Evolutionary conservation across 2,113 vertebrate species (phyloP), one percentile per base, ranked within the genome.

Genomic region (Odobenus rosmarus): DNA sequence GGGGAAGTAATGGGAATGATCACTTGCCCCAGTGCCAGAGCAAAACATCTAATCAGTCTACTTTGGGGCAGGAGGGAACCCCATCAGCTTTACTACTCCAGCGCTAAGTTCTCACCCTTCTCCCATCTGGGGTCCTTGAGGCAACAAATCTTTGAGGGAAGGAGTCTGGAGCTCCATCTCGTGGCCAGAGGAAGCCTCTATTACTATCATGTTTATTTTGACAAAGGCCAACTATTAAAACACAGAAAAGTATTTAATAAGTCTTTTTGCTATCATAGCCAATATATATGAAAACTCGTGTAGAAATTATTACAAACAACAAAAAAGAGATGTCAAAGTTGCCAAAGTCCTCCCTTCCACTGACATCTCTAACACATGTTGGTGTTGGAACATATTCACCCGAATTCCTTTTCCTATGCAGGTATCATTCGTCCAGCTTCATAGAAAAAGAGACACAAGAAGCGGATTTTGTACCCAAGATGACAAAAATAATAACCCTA

Each of bases 301-400:
- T 88, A 53, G 28, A 83, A 93, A 71, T 69, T 36, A 26, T 90
- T 85, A 95, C 18, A 90, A 95, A 82, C 42, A 88, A 87, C 61
- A 53, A 55, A 19, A 51, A 16, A n/a, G 14, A 74, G 14, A 79
- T 67, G 51, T 51, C 53, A 64, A 62, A 77, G 18, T 77, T 95
- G 14, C 15, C 26, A 39, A 5, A 46, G 67, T 4, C 28, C 2
- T 55, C 4, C 7, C 31, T 61, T 81, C 39, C 2, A 61, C 5
- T 77, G 39, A 71, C 21, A 71, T 53, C 49, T 49, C 36, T 49
- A 82, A 90, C 7, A 71, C 1, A 6, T 4, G 12, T 0, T 77
- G 42, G 11, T 51, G 10, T 46, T 77, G 9, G 36, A 64, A 31
- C 2, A 42, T 7, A 28, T 9, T 80, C 16, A 28, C 9, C 23